Evolutionary conservation across 2,113 vertebrate genomes (phyloP).

Genomic region (Alouatta palliata): DNA sequence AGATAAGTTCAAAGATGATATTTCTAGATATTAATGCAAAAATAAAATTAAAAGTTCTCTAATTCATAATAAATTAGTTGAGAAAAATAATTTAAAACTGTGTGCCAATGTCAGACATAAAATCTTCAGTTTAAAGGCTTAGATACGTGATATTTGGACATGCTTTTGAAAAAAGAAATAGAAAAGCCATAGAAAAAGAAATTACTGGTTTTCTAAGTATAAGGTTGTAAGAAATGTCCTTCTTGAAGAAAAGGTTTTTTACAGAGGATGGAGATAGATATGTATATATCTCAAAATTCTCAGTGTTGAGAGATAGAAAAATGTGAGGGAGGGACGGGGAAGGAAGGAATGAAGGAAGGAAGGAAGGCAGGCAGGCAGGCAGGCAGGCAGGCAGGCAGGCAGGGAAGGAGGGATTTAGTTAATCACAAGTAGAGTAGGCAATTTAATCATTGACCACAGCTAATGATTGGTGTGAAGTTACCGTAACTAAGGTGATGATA

Average conservation of each 20-base stretch:
- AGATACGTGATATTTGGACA: neutral
- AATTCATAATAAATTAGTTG: neutral
- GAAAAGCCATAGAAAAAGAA: neutral
- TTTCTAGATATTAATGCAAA: neutral
- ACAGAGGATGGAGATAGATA: neutral
- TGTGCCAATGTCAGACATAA: neutral
- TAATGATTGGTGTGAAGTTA: neutral
- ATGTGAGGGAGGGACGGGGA: neutral
- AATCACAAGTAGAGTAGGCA: neutral
- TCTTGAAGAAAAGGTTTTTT: neutral
- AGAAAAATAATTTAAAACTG: neutral
- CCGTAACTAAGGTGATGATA: no score
- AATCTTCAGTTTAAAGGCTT: neutral
- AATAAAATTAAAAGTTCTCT: neutral
- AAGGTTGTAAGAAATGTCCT: neutral
- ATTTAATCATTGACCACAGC: neutral
- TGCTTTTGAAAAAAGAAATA: neutral
- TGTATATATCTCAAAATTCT: neutral
- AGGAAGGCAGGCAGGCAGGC: fast-evolving
- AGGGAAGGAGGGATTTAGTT: no score
- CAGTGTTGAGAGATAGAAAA: neutral
- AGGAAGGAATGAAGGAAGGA: no score
- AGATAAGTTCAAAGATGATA: neutral
- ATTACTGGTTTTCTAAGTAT: neutral
- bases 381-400: no score